Evolutionary conservation across 2,888 invertebrate species (phyloP).

Genomic region (Caenorhabditis imperialis): DNA sequence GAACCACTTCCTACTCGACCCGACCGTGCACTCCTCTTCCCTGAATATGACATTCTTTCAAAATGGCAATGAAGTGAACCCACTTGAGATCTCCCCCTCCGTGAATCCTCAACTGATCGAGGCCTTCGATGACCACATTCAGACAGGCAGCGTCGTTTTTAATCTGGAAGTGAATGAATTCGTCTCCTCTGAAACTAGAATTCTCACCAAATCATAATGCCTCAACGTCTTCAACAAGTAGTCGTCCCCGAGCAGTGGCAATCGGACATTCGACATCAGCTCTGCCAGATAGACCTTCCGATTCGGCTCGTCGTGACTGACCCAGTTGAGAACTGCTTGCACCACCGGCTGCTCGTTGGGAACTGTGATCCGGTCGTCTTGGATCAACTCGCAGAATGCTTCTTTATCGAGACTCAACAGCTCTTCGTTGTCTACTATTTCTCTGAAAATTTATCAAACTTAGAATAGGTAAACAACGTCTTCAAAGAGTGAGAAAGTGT

Average conservation of each 20-base stretch:
- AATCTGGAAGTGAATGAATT: no score
- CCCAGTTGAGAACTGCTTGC: constrained; percentile 98
- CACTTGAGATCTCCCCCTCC: not conserved
- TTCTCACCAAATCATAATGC: constrained; percentile 17
- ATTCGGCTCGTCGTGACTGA: constrained; percentile 95
- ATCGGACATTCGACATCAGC: constrained; percentile 94
- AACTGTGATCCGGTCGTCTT: constrained; percentile 54
- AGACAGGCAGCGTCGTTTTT: constrained; percentile 30
- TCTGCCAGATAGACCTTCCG: constrained; percentile 91
- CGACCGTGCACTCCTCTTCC: constrained; percentile 10
- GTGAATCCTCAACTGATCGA: constrained; percentile 24
- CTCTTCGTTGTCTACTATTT: constrained; percentile 53
- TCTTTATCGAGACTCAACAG: constrained; percentile 42
- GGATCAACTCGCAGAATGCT: constrained; percentile 45
- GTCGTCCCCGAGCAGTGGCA: constrained; percentile 82
- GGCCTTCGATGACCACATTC: constrained; percentile 31
- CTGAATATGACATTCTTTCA: no score
- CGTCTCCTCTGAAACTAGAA: no score
- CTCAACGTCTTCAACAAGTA: constrained; percentile 82
- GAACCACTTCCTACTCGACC: constrained; percentile 30
- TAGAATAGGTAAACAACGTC: no score
- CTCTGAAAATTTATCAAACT: constrained; percentile 50
- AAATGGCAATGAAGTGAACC: no score
- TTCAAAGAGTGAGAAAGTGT: no score
- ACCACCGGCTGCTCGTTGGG: constrained; percentile 88